Evolutionary conservation across 2,888 invertebrate species (phyloP), one percentile per base, ranked within the genome.

Genomic region (Leucophenga montana): DNA sequence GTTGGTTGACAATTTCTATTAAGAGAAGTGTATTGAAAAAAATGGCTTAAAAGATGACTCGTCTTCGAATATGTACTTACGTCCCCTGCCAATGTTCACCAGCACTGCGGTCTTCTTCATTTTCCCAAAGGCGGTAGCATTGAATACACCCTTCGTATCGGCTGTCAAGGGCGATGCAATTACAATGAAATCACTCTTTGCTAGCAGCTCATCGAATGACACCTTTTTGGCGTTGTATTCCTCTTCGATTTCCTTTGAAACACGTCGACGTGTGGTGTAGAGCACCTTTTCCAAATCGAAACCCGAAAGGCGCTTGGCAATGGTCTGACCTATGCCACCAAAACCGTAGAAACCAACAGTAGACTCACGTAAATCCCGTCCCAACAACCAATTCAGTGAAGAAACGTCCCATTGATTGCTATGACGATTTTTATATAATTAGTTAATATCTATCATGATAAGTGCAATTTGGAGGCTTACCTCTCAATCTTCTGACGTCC

Each of bases 281-380:
- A 97, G 73, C 74, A 97, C 91, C 75, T 90, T 90, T 0, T 87
- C 90, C 0, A 95, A 92, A 31, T 93, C 92, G 78, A 97, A 97
- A 0, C 94, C 92, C 67, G 90, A 90, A 5, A 97, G 88, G 69
- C 95, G 90, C 78, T 92, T 91, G 0, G 93, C 93, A 46, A 96
- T 92, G 0, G 93, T 92, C 85, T 93, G 92, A 0, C 95, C 95
- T 77, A 96, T 93, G 66, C 92, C 91, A 0, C 96, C 96, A 18
- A 96, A 90, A n/a, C 96, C 96, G 13, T 94, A 92, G 72, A 95
- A 92, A 0, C 96, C 97, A 0, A 97, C 94, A 0, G 94, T 95
- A 8, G 95, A 93, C 50, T 92, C 92, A 0, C 91, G 90, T 33
- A 98, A 90, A 70, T 95, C 95, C 77, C 92, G 92, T 0, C 97